Evolutionary conservation across 2,888 invertebrate species (phyloP).

Genomic region (Spodoptera picta): DNA sequence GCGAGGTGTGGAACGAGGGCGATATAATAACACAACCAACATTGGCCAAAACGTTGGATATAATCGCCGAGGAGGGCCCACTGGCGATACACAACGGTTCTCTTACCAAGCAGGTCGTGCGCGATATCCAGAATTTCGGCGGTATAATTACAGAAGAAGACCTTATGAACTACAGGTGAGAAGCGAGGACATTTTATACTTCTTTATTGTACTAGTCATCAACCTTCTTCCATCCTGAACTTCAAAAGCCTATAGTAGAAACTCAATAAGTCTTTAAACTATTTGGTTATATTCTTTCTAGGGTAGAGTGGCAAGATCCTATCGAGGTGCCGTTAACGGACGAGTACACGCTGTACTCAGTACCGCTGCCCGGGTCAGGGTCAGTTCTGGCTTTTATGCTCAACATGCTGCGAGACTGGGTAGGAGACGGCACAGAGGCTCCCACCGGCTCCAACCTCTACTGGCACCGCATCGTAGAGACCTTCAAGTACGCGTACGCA

Average conservation of each 20-base stretch:
- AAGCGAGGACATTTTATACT: no score
- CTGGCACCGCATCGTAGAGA: conserved; percentile 95
- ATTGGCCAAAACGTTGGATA: conserved; percentile 91
- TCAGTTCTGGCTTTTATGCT: conserved; percentile 94
- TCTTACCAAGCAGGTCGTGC: conserved; percentile 90
- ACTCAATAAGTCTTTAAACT: neutral
- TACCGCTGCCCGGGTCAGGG: conserved; percentile 96
- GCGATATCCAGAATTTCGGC: conserved; percentile 91
- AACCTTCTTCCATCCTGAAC: no score
- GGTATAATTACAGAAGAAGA: conserved; percentile 95
- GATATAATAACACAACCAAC: conserved; percentile 90
- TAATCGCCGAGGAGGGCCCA: conserved; percentile 91
- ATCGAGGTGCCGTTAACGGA: conserved; percentile 87
- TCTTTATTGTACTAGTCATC: no score
- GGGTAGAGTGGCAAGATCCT: conserved; percentile 91
- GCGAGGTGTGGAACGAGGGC: conserved; percentile 89
- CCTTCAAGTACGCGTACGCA: conserved; percentile 97
- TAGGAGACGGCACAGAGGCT: conserved; percentile 76
- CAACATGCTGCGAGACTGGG: conserved; percentile 91
- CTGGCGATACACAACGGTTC: conserved; percentile 93
- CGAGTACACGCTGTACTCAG: conserved; percentile 91
- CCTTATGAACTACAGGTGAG: conserved; percentile 91
- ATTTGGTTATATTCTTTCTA: conserved; percentile 61
- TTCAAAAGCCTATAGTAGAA: no score
- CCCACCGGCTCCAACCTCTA: conserved; percentile 75